Percentiles rank a stretch among this genome's conserved stretches.
Evolutionary conservation across 2,113 vertebrate species (phyloP).

Genomic region (Nanorana parkeri): DNA sequence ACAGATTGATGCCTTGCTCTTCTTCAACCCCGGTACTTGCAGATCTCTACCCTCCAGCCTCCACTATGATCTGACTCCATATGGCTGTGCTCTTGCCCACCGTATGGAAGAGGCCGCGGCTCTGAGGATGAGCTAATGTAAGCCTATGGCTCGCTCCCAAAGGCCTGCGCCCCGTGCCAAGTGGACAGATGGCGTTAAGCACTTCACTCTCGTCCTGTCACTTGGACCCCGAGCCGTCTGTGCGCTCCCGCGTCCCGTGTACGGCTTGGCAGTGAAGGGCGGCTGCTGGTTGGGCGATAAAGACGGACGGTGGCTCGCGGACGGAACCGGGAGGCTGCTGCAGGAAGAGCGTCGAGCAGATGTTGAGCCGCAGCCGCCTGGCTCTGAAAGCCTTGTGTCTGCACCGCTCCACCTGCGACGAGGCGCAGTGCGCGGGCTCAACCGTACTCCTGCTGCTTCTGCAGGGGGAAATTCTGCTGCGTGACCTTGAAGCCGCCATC

Average conservation of each 20-base stretch:
- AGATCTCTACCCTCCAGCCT: constrained; percentile 15
- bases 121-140: constrained; percentile 77
- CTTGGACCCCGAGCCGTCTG: constrained; percentile 4
- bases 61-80: constrained; percentile 69
- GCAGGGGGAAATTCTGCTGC: background rate
- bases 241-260: constrained; percentile 11
- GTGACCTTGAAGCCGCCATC: constrained; percentile 22
- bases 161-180: constrained; percentile 78
- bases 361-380: background rate
- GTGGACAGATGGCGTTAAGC: constrained; percentile 74
- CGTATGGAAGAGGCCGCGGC: constrained; percentile 79
- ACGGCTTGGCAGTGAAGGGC: background rate
- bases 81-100: constrained; percentile 79
- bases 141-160: constrained; percentile 77
- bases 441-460: background rate
- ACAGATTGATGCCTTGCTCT: constrained; percentile 69
- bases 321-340: background rate
- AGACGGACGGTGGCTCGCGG: background rate
- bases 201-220: constrained; percentile 51
- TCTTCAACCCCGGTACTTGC: constrained; percentile 54
- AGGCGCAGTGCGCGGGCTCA: background rate
- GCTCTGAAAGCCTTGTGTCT: background rate
- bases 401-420: too few species aligned
- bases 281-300: background rate
- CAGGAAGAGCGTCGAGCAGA: background rate